Conservation (phyloP, 53 echinoderm and acorn worm genomes). For the Holothuria leucospilota region DNA sequence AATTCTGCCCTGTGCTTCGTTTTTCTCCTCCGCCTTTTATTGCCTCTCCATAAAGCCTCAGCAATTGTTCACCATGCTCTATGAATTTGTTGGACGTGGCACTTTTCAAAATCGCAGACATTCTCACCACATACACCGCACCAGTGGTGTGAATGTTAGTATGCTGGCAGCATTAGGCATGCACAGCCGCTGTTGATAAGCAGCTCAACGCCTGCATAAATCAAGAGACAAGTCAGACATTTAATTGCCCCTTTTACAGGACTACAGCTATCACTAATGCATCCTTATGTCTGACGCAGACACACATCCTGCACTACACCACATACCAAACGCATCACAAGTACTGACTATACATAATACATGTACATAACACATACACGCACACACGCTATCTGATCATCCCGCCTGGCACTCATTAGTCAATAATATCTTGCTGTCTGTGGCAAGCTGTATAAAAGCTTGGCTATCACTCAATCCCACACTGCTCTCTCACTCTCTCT, state of each 20-base stretch:
- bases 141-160: too few species aligned
- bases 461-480: constrained; percentile 34
- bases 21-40: too few species aligned
- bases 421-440: constrained; percentile 7
- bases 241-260: neutral
- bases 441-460: constrained; percentile 8
- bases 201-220: constrained; percentile 20
- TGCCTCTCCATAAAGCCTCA: too few species aligned
- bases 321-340: neutral
- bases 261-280: neutral
- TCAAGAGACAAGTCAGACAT: constrained; percentile 17
- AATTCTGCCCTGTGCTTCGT: too few species aligned
- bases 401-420: constrained; percentile 6
- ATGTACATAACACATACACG: constrained; percentile 1
- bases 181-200: constrained; percentile 22
- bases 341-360: constrained; percentile 1
- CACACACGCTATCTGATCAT: neutral
- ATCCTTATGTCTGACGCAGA: neutral
- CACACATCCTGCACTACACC: neutral
- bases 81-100: too few species aligned
- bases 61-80: too few species aligned
- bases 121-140: too few species aligned
- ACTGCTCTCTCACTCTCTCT: constrained; percentile 2
- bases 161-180: constrained; percentile 9
- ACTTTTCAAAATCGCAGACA: too few species aligned